Base-by-base conservation (phyloP, 2,888 invertebrate species). In the Phengaris arion region DNA sequence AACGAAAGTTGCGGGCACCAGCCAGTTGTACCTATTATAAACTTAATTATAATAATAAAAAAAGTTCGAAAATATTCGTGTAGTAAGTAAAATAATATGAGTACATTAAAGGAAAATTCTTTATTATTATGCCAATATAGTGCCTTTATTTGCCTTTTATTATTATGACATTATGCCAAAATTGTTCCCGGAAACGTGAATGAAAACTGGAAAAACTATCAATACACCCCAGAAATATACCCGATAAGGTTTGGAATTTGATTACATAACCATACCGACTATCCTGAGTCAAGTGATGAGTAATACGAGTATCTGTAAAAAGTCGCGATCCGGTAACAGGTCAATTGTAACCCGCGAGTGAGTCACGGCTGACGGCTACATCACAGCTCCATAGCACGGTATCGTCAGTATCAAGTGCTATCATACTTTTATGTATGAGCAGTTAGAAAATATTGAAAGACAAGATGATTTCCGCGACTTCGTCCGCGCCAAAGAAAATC, bases 291-390 rank as follows among this genome's bases (percentile, higher is more conserved):
- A 80, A 78, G 72, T 81, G 87, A 88, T 92, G 92, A 92, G 85
- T 92, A 92, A 91, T 85, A n/a, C n/a, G n/a, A n/a, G n/a, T n/a
- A 79, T 81, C 76, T 77, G 80, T 79, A 90, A 91, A 90, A 89
- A 89, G 76, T 75, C 76, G 76, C 79, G 78, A 80, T 81, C 81
- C 81, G 79, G 79, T 79, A 84, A 83, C 83, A 82, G 83, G 82
- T 83, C 82, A 82, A 80, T 80, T 80, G 81, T 81, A 79, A 82
- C 80, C 83, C 80, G 76, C 76, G 74, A 74, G 79, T 92, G 91
- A 91, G 78, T 91, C 92, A 91, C 81, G 79, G 81, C 87, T 83
- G 87, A 88, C 81, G 79, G 81, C 87, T 83, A 87, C 88, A 89
- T 91, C 91, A 90, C 87, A 87, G 78, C 89, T 89, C 89, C 87